Evolutionary conservation across 2,797 vertebrate genomes (phyloP).

Genomic region (Myoxocephalus aenaeus): DNA sequence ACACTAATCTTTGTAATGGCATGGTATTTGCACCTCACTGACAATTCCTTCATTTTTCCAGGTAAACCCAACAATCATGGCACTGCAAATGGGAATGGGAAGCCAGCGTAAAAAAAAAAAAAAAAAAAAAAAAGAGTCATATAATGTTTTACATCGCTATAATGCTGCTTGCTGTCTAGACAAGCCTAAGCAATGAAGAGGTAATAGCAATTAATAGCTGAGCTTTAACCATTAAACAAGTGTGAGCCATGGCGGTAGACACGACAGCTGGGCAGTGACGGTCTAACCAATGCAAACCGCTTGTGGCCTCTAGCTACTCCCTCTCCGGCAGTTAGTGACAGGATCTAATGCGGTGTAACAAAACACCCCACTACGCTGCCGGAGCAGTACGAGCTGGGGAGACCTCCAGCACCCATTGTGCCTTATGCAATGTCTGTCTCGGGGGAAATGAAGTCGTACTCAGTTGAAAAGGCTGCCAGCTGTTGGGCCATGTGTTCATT

Average conservation of each 20-base stretch:
- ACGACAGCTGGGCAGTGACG: conserved; percentile 66
- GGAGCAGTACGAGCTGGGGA: conserved; percentile 50
- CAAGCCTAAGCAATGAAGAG: conserved; percentile 4
- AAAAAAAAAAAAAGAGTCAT: no score
- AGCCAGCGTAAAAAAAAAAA: background rate
- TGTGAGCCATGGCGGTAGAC: conserved; percentile 42
- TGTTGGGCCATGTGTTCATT: conserved; percentile 81
- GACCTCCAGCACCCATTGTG: conserved; percentile 72
- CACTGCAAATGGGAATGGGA: conserved; percentile 5
- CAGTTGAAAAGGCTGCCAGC: conserved; percentile 79
- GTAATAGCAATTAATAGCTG: conserved; percentile 22
- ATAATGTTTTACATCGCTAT: background rate
- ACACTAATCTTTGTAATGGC: background rate
- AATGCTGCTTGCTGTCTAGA: conserved; percentile 3
- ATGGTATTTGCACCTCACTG: background rate
- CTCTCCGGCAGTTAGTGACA: conserved; percentile 69
- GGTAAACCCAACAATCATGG: background rate
- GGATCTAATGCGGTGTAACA: conserved; percentile 74
- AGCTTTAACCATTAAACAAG: conserved; percentile 38
- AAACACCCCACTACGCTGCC: conserved; percentile 60
- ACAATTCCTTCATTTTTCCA: conserved; percentile 7
- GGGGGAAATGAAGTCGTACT: conserved; percentile 69
- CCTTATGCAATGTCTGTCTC: conserved; percentile 74
- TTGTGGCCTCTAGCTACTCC: conserved; percentile 63
- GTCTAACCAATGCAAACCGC: conserved; percentile 62